phyloP scores from a whole-genome alignment of 2,888 invertebrate species.

The Aphidoletes aphidimyza region DNA sequence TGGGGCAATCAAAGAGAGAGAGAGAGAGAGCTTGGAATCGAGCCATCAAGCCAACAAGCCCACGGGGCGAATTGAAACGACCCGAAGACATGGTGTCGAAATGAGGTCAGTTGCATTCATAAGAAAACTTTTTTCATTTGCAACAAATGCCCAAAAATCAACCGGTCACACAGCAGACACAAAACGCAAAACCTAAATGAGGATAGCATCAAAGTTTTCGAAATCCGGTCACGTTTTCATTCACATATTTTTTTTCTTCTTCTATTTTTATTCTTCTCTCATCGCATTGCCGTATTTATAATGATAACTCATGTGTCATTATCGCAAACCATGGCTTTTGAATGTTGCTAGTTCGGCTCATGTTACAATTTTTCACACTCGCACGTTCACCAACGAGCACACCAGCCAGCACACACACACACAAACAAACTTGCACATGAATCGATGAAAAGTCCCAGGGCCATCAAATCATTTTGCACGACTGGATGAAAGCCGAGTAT shows the following conservation, averaged over 20 bases:
- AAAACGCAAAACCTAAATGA: neutral
- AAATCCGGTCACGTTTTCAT: constrained; percentile 52
- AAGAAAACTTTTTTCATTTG: constrained; percentile 44
- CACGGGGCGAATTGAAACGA: neutral
- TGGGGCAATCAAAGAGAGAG: constrained; percentile 39
- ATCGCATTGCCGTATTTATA: constrained; percentile 52
- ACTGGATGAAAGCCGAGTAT: constrained; percentile 9
- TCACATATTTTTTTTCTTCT: constrained; percentile 16
- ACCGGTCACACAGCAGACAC: neutral
- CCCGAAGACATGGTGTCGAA: neutral
- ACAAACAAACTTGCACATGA: neutral
- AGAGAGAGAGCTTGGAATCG: too few species aligned
- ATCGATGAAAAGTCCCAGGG: constrained; percentile 26
- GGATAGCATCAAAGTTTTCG: constrained; percentile 16
- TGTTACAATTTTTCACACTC: neutral
- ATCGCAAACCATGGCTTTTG: constrained; percentile 15
- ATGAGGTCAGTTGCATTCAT: neutral
- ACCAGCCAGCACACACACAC: neutral
- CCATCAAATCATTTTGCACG: constrained; percentile 52
- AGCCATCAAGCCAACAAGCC: neutral
- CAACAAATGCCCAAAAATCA: constrained; percentile 45
- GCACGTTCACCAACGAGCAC: neutral
- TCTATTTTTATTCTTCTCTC: neutral
- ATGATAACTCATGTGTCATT: constrained; percentile 52
- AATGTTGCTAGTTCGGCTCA: neutral